A percentile compares a stretch with the other conserved stretches of the same genome.
phyloP scores from a whole-genome alignment of 2,113 vertebrate genomes.

The Phainopepla nitens region DNA sequence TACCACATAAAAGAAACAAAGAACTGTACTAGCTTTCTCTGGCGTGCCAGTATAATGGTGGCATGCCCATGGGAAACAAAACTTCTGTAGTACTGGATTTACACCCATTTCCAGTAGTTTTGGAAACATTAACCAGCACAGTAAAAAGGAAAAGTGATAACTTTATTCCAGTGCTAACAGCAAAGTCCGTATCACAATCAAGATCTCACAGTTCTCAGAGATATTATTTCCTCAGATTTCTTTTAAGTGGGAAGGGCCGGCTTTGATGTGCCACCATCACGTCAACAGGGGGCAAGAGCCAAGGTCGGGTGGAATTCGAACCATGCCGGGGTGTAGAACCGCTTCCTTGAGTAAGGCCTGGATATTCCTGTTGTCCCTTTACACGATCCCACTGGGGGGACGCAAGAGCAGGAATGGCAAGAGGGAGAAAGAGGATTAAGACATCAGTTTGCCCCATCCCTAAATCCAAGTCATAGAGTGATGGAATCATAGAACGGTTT shows the following conservation, averaged over 20 bases:
- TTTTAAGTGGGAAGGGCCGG: neutral
- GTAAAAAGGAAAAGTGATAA: neutral
- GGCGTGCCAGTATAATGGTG: rapidly evolving
- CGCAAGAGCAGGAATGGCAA: no score
- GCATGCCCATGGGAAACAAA: neutral
- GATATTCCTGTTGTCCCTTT: no score
- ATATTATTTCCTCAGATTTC: neutral
- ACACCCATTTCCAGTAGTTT: neutral
- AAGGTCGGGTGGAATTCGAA: neutral
- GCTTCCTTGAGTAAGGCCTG: neutral
- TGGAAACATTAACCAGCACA: neutral
- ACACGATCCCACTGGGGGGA: rapidly evolving
- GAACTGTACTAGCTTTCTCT: neutral
- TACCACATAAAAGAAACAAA: neutral
- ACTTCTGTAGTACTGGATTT: neutral
- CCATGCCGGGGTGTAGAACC: rapidly evolving
- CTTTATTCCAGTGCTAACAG: neutral
- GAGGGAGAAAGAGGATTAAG: neutral
- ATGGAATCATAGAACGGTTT: neutral
- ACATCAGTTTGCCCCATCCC: neutral
- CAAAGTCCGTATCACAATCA: neutral
- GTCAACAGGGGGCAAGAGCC: neutral
- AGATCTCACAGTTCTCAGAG: neutral
- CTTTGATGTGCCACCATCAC: neutral
- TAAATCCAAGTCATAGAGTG: neutral